Base-by-base conservation (phyloP, 2,888 invertebrate species). In the Nymphalis urticae region DNA sequence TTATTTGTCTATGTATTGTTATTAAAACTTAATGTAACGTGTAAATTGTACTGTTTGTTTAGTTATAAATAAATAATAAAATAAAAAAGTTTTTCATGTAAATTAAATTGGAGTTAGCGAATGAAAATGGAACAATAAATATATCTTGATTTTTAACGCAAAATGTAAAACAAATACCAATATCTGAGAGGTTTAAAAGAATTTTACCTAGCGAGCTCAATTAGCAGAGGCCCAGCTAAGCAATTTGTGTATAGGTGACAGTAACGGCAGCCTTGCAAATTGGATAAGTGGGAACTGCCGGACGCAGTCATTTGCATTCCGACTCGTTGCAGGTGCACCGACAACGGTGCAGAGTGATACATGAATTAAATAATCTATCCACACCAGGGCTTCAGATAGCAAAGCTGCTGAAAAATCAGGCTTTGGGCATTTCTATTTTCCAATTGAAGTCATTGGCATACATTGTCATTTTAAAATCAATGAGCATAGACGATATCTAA, bases 201-300 rank as follows among this genome's bases (percentile, higher is more conserved):
- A 58, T 58, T 58, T 51, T 24, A 62, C 47, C 47, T 32, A 67
- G 63, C 51, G 21, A 65, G 67, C 69, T 72, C 73, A 73, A 73
- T 73, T 73, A 73, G 71, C 66, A 61, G 48, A 36, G 68, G 50
- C 24, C 58, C 60, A 53, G 51, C 59, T 69, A 68, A 72, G 70
- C 74, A 75, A 73, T 75, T 74, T 75, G 74, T 75, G 74, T 71
- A 72, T 65, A 75, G 69, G 72, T 70, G 75, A 71, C 75, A 71
- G 70, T 69, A 64, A 68, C 72, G 62, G 64, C 63, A 19, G 65
- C 72, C 69, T 72, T 64, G 68, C 68, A 71, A 72, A 75, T 75
- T 73, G 75, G 73, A 68, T 72, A 73, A 75, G 71, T 75, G 75
- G 70, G 62, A 62, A 66, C 69, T 65, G 69, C 68, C 69, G 69